These are phyloP conservation scores for Montipora efflorescens DNA, from an alignment of 64 coral and sea anemone species.

Conservation along the genomic window DNA sequence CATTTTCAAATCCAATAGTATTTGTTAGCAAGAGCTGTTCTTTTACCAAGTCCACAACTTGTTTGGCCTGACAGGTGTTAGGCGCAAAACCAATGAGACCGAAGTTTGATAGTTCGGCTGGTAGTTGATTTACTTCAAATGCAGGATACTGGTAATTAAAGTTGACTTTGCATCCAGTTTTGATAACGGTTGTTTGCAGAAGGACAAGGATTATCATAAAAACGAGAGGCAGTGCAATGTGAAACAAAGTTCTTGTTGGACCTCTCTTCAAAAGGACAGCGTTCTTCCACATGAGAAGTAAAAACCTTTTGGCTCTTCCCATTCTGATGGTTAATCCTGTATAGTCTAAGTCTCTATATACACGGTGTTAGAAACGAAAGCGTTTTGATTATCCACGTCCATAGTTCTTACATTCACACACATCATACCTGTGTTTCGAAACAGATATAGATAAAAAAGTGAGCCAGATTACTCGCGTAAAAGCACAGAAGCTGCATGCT, in stretches of 20 bases:
- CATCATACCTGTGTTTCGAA: too few species aligned
- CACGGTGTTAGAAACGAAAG: too few species aligned
- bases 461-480: too few species aligned
- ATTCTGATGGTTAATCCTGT: constrained; percentile 24
- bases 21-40: background rate
- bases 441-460: too few species aligned
- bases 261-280: constrained; percentile 74
- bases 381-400: too few species aligned
- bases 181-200: constrained; percentile 62
- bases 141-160: constrained; percentile 25
- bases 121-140: constrained; percentile 69
- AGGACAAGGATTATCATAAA: constrained; percentile 83
- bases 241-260: constrained; percentile 76
- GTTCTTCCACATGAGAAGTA: constrained; percentile 93
- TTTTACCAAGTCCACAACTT: constrained; percentile 27
- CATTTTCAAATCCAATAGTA: constrained; percentile 48
- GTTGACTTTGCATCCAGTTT: constrained; percentile 39
- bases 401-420: too few species aligned
- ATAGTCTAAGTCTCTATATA: too few species aligned
- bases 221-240: constrained; percentile 88
- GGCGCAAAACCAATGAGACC: constrained; percentile 69
- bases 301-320: constrained; percentile 75
- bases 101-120: constrained; percentile 20
- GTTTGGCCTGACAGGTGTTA: constrained; percentile 56
- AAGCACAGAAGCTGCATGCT: too few species aligned